Percentiles rank a stretch among this genome's conserved stretches.
Conservation (phyloP, 2,113 vertebrate genomes). For the Strigops habroptila region DNA sequence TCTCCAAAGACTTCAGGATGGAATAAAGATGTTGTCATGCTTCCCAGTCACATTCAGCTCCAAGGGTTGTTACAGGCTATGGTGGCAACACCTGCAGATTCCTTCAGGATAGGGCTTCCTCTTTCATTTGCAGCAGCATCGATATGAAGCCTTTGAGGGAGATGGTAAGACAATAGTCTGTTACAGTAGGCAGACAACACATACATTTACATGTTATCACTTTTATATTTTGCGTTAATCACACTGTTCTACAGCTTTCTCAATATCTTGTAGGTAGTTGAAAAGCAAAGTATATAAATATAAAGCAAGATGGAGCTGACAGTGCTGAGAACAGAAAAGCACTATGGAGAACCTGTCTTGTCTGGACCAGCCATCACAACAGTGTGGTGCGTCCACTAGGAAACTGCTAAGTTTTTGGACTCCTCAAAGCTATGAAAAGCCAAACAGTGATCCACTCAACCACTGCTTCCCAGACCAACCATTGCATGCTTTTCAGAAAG, state of each 20-base stretch:
- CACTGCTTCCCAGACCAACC: background rate
- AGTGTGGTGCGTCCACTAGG: background rate
- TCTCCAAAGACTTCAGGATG: background rate
- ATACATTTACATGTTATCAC: background rate
- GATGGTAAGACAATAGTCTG: background rate
- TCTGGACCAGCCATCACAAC: background rate
- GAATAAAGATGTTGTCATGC: background rate
- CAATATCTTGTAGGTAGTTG: background rate
- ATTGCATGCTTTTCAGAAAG: background rate
- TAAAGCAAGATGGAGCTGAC: background rate
- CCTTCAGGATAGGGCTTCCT: background rate
- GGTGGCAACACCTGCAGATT: background rate
- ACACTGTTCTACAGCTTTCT: background rate
- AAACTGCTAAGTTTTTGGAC: background rate
- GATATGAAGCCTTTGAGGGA: background rate
- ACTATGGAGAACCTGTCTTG: background rate
- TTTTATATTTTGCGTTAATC: background rate
- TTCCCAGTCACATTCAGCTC: background rate
- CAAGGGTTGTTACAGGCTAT: accelerated
- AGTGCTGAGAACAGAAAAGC: background rate
- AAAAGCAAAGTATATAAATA: background rate
- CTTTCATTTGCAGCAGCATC: background rate
- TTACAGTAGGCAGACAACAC: background rate
- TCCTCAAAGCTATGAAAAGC: background rate
- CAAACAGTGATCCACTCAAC: background rate